Evolutionary conservation across 2,113 vertebrate species (phyloP), one percentile per base, ranked within the genome.

Genomic region (Anoura caudifer): DNA sequence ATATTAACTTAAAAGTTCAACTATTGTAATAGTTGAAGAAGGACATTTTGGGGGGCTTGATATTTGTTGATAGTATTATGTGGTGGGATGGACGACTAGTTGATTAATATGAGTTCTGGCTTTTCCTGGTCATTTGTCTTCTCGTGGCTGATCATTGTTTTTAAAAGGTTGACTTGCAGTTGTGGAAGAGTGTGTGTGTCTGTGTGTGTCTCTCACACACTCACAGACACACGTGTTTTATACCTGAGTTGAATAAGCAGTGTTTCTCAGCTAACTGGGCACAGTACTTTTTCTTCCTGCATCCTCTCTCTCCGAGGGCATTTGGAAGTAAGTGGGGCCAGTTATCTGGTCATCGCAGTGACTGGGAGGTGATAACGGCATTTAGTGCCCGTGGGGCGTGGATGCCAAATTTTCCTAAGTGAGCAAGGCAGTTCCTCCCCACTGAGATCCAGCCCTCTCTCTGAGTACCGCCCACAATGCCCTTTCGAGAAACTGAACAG

Each of bases 351-450:
- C 9, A 33, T 77, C 52, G 6, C 59, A 85, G 20, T 54, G 26
- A 82, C 16, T 77, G 26, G 5, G 4, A 56, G 90, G 31, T 94
- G 75, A 50, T 81, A 31, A 12, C 75, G 24, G 20, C 47, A 45
- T 90, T 94, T 88, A 85, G 87, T 79, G 19, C 31, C 45, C 13
- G 9, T 79, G 80, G 65, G 4, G 47, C 11, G 12, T 63, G 26
- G 12, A 63, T 95, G 70, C 47, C 90, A 41, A 54, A 52, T 94
- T 94, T 90, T 91, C 45, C 92, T 54, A 93, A 91, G 63, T 69
- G 43, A 54, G 41, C n/a, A 56, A 9, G 12, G 77, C 19, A 65
- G 56, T 82, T 36, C 26, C 31, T 56, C 13, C 14, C 4, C 7
- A 61, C 16, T 73, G 36, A 91, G 86, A 80, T 87, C 28, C 80